A percentile compares a stretch with the other conserved stretches of the same genome.
phyloP scores from a whole-genome alignment of 2,797 vertebrate genomes.

The Coluber constrictor region DNA sequence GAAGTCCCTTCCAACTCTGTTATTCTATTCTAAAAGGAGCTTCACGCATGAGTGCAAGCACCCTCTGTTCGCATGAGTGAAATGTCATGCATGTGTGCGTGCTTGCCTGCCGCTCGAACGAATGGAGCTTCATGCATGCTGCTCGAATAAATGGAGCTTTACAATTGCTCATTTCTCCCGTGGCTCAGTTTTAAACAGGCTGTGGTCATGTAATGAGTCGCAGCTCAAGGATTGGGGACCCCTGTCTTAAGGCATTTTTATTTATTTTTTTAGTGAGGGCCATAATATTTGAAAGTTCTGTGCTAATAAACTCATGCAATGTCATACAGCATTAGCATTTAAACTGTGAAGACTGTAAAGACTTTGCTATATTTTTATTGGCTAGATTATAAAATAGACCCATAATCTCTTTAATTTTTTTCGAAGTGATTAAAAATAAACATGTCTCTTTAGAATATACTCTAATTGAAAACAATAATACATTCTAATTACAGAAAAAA shows the following conservation, averaged over 20 bases:
- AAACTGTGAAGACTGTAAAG: not conserved
- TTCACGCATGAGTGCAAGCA: too few relatives aligned
- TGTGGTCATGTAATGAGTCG: too few relatives aligned
- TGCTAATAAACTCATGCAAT: not conserved
- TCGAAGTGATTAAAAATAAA: not conserved
- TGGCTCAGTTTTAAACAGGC: too few relatives aligned
- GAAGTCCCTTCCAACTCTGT: too few relatives aligned
- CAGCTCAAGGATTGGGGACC: too few relatives aligned
- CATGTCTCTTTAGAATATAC: not conserved
- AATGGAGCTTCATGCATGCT: too few relatives aligned
- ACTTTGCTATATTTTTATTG: not conserved
- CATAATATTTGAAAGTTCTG: not conserved
- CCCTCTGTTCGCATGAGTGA: too few relatives aligned
- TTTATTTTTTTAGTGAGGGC: not conserved
- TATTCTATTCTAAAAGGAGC: too few relatives aligned
- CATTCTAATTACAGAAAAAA: not conserved
- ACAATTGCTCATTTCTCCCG: too few relatives aligned
- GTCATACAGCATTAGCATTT: not conserved
- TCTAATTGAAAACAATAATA: not conserved
- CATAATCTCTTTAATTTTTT: not conserved
- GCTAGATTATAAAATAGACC: not conserved
- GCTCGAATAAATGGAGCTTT: too few relatives aligned
- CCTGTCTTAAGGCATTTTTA: not conserved
- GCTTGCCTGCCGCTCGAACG: too few relatives aligned
- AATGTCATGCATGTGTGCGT: too few relatives aligned